Base-by-base conservation (phyloP, 2,888 invertebrate species). In the Philereme transversata region DNA sequence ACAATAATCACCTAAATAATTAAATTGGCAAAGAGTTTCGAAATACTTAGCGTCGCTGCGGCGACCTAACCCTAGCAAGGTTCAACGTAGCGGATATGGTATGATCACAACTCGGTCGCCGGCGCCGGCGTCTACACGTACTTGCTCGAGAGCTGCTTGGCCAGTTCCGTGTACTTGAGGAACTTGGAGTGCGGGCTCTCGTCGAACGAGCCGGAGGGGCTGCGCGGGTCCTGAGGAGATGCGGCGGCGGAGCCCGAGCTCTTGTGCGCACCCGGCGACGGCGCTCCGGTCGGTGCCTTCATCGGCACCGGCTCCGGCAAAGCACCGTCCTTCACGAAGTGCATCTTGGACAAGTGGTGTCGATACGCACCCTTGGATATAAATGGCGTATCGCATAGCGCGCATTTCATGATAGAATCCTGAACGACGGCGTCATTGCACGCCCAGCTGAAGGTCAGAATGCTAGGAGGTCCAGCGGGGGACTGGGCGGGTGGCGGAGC, bases 111-210 rank as follows among this genome's bases (percentile, higher is more conserved):
- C 82, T 77, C 74, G 82, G 83, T 83, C 77, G 78, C 69, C 71
- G 87, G 87, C 84, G 65, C 73, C 71, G 22, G 22, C 22, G 22
- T 82, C 95, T 96, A 97, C 94, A 97, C 97, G 93, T 98, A 98
- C 93, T 98, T 98, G 93, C 98, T 98, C 86, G 98, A 98, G 87
- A 99, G 94, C 93, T 99, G 99, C 93, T 99, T 99, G 81, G 99
- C 99, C 92, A 99, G 95, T 93, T 99, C 98, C 84, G 98, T 98
- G 93, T 99, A 99, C 93, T 99, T 99, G 76, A 98, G 96, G 94
- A 99, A 99, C 94, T 99, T 99, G 77, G 99, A 98, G 92, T 98
- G 98, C 52, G 98, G 97, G 84, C 97, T 97, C 89, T 98, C 98
- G 80, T 97, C 97, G 82, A 95, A 96, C 40, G 94, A 87, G 86